These are phyloP conservation scores for Platanista minor DNA, from an alignment of 2,113 vertebrate genomes.

Conservation along the genomic window DNA sequence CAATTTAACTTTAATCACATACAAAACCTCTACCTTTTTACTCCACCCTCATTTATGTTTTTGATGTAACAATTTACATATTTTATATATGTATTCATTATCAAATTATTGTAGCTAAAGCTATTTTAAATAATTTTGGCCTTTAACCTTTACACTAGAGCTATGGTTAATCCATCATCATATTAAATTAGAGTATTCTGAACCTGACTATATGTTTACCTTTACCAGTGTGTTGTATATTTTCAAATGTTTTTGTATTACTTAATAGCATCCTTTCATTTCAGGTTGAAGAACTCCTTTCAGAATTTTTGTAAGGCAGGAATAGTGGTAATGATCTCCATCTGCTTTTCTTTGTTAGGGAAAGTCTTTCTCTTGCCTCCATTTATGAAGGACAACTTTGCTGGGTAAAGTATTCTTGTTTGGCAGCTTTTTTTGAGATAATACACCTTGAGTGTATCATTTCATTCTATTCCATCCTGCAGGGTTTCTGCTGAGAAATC, in stretches of 20 bases:
- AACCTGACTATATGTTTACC: no score
- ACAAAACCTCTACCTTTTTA: not conserved
- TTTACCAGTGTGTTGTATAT: no score
- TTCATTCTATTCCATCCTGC: not conserved
- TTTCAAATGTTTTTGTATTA: no score
- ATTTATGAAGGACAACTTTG: not conserved
- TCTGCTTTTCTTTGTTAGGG: not conserved
- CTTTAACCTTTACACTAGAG: no score
- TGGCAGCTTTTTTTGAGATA: not conserved
- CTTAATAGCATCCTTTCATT: no score
- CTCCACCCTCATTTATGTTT: no score
- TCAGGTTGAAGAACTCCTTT: not conserved
- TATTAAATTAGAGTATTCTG: no score
- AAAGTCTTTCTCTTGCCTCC: not conserved
- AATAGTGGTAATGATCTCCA: not conserved
- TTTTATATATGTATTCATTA: not conserved
- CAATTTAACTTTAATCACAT: not conserved
- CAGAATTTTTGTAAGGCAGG: not conserved
- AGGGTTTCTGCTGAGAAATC: not conserved
- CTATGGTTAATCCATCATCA: no score
- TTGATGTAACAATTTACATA: not conserved
- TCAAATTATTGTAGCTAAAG: not conserved
- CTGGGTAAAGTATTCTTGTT: not conserved
- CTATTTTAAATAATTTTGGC: no score
- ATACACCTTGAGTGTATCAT: not conserved